phyloP scores from a whole-genome alignment of 2,888 invertebrate genomes.

The Anarsia innoxiella region DNA sequence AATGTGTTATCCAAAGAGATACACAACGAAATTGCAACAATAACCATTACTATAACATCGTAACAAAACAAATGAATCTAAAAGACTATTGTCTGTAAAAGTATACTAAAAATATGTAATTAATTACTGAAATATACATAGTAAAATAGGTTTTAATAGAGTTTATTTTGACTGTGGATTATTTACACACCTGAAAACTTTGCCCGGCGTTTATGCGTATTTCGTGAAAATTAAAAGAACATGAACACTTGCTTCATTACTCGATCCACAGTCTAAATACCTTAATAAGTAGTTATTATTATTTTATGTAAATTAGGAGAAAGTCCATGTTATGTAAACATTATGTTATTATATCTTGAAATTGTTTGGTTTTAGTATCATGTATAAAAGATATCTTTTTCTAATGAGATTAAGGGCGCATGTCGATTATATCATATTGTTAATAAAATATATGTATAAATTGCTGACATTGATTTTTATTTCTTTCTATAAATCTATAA shows the following conservation, averaged over 20 bases:
- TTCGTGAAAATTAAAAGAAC: not conserved
- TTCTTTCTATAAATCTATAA: too few relatives aligned
- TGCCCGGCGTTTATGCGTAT: not conserved
- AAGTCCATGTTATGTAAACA: conserved; percentile 30
- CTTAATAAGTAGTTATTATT: conserved; percentile 21
- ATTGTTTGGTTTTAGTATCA: conserved; percentile 33
- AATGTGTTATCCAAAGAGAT: too few relatives aligned
- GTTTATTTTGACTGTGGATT: conserved; percentile 27
- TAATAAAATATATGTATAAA: conserved; percentile 74
- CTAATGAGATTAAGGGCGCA: conserved; percentile 63
- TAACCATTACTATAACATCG: conserved; percentile 6
- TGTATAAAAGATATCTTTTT: conserved; percentile 60
- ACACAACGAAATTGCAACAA: conserved; percentile 15
- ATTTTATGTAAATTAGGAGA: conserved; percentile 29
- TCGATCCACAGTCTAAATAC: conserved; percentile 19
- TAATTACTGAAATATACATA: conserved; percentile 37
- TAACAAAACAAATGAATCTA: conserved; percentile 27
- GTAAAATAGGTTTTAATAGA: conserved; percentile 40
- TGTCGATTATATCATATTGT: conserved; percentile 73
- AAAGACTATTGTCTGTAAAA: conserved; percentile 50
- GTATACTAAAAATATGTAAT: conserved; percentile 37
- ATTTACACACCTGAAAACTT: too few relatives aligned
- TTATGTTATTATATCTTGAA: conserved; percentile 24
- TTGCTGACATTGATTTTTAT: conserved; percentile 44
- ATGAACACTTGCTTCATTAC: not conserved